phyloP scores from a whole-genome alignment of 2,797 vertebrate species.

The Pyrocephalus nanus region DNA sequence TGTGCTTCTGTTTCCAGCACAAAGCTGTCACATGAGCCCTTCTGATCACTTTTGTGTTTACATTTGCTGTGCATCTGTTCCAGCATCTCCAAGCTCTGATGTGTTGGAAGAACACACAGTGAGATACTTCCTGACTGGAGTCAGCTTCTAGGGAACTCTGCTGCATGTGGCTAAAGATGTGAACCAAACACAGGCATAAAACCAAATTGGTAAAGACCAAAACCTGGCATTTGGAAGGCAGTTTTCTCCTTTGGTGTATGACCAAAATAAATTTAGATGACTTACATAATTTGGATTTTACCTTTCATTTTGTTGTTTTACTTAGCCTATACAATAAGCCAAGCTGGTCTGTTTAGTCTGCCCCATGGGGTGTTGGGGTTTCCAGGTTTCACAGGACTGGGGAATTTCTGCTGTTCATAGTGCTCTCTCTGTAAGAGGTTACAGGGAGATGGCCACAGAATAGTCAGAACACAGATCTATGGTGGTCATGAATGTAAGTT shows the following conservation, averaged over 20 bases:
- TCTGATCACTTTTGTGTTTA: neutral
- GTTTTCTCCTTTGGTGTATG: neutral
- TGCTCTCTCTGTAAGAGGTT: neutral
- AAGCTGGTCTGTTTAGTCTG: neutral
- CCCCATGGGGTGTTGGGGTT: neutral
- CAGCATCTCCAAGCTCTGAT: neutral
- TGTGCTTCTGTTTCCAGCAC: neutral
- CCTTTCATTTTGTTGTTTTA: neutral
- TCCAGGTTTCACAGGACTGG: neutral
- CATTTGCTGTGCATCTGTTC: conserved; percentile 44
- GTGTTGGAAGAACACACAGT: neutral
- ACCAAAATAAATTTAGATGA: neutral
- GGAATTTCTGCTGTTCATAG: neutral
- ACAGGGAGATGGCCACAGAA: rapidly evolving
- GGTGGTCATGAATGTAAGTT: neutral
- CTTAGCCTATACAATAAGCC: neutral
- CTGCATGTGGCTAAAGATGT: neutral
- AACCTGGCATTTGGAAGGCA: neutral
- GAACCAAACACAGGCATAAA: neutral
- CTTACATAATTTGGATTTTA: neutral
- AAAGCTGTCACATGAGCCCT: neutral
- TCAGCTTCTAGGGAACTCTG: conserved; percentile 1
- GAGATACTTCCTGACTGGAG: conserved; percentile 19
- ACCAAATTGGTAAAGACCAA: neutral
- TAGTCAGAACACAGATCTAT: neutral